These are phyloP conservation scores for Pecten maximus DNA, from an alignment of 2,888 invertebrate species.

Conservation along the genomic window DNA sequence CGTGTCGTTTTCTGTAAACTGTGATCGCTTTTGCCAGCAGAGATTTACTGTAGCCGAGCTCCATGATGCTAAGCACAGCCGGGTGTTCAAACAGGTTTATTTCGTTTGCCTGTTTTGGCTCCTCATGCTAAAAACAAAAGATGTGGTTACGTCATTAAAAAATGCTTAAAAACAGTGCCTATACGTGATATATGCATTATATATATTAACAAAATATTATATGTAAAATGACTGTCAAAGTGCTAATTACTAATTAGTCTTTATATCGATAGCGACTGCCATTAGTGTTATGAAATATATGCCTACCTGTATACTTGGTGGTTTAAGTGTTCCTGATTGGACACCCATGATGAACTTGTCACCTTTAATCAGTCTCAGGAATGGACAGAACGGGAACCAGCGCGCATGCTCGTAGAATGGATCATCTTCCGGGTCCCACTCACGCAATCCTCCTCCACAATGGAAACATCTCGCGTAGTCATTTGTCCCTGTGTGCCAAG, in stretches of 20 bases:
- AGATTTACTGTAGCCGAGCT: background rate
- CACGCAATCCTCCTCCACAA: background rate
- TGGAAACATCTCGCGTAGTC: slow-evolving; percentile 1
- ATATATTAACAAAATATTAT: too few species aligned
- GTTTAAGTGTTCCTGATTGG: background rate
- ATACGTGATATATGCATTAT: background rate
- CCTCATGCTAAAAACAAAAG: background rate
- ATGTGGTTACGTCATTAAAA: too few species aligned
- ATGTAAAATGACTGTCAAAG: too few species aligned
- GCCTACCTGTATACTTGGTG: background rate
- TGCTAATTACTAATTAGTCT: too few species aligned
- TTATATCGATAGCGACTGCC: background rate
- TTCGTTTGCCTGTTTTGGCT: background rate
- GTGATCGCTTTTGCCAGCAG: background rate
- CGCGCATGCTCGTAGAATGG: slow-evolving; percentile 9
- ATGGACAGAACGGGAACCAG: background rate
- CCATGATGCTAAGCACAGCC: background rate
- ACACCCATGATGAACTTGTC: background rate
- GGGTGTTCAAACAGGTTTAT: background rate
- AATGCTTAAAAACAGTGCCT: too few species aligned
- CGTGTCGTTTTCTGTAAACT: background rate
- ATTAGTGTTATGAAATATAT: background rate
- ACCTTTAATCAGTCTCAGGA: background rate
- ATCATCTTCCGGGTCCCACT: slow-evolving; percentile 17
- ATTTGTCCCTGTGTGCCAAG: background rate